Conservation (phyloP, 2,888 invertebrate genomes). For the Noctua fimbriata region DNA sequence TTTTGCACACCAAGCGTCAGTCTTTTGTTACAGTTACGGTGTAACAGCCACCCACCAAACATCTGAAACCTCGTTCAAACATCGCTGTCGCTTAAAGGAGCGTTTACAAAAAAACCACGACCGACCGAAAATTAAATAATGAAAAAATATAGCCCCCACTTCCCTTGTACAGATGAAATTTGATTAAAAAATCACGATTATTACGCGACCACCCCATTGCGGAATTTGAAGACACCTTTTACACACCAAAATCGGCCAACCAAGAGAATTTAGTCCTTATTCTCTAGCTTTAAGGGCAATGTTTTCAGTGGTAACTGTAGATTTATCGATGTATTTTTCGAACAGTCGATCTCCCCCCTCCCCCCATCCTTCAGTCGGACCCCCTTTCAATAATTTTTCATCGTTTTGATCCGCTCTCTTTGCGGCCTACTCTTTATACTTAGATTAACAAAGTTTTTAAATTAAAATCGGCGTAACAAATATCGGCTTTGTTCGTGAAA, state of each 20-base stretch:
- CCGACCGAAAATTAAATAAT: conserved; percentile 90
- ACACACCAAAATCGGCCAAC: conserved; percentile 34
- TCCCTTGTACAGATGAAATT: conserved; percentile 90
- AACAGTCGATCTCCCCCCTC: conserved; percentile 84
- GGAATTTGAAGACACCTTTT: conserved; percentile 76
- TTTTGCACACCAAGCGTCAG: not conserved
- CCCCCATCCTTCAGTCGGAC: conserved; percentile 78
- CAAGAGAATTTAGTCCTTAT: conserved; percentile 66
- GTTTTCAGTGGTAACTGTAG: conserved; percentile 61
- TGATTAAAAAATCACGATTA: conserved; percentile 91
- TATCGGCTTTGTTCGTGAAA: conserved; percentile 77
- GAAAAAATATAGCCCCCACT: conserved; percentile 90
- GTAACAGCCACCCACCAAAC: conserved; percentile 73
- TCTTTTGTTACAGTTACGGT: conserved; percentile 62
- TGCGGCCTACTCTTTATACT: conserved; percentile 88
- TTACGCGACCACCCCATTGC: conserved; percentile 86
- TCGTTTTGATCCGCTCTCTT: conserved; percentile 89
- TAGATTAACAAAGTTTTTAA: conserved; percentile 90
- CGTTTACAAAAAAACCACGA: conserved; percentile 82
- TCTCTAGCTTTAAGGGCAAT: conserved; percentile 39
- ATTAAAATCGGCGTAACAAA: conserved; percentile 87
- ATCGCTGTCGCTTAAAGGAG: conserved; percentile 87
- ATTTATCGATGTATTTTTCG: conserved; percentile 77
- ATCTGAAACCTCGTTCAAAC: conserved; percentile 86
- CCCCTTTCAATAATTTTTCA: conserved; percentile 91